Percentiles rank a stretch among this genome's conserved stretches.
phyloP scores from a whole-genome alignment of 2,113 vertebrate species.

The Henicopernis longicauda region DNA sequence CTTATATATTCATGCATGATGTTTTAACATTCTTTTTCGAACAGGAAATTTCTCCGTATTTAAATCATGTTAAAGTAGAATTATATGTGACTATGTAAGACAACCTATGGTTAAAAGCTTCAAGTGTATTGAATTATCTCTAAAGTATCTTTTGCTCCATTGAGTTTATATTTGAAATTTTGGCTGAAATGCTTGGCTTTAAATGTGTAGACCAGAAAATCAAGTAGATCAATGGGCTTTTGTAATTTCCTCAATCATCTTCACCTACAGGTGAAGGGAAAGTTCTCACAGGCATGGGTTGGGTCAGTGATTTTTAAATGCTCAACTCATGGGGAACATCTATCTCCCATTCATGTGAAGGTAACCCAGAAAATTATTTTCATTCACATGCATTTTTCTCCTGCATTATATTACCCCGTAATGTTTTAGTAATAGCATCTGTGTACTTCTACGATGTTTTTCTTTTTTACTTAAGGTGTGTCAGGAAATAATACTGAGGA shows the following conservation, averaged over 20 bases:
- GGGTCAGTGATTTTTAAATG: background rate
- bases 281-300: background rate
- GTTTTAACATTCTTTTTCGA: background rate
- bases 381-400: background rate
- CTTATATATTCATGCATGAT: background rate
- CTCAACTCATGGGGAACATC: background rate
- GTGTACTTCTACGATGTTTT: background rate
- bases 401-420: background rate
- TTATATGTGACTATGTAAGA: background rate
- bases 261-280: background rate
- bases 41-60: background rate
- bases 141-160: background rate
- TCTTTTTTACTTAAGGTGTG: background rate
- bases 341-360: background rate
- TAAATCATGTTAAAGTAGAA: background rate
- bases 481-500: background rate
- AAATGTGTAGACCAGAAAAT: background rate
- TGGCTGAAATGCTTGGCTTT: background rate
- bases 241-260: background rate
- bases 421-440: background rate
- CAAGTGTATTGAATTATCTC: background rate
- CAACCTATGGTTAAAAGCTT: background rate
- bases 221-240: background rate
- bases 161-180: background rate
- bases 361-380: background rate